A percentile compares a stretch with the other conserved stretches of the same genome.
Evolutionary conservation across 2,113 vertebrate genomes (phyloP).

Genomic region (Manacus vitellinus): DNA sequence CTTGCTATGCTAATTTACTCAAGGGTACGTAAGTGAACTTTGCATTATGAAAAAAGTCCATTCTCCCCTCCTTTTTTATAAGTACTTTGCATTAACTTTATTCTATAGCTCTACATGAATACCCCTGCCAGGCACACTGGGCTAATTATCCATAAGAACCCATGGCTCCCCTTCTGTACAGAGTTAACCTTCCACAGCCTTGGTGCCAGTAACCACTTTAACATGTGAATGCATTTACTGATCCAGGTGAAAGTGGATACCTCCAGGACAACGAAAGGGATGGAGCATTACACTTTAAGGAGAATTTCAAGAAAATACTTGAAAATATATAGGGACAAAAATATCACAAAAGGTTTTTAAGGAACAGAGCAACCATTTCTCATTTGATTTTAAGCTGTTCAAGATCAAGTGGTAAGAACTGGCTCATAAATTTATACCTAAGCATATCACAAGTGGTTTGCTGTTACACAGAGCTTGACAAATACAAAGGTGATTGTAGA

Average conservation of each 20-base stretch:
- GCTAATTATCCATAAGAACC: not conserved
- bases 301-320: not conserved
- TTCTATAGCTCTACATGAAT: not conserved
- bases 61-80: not conserved
- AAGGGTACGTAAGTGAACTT: not conserved
- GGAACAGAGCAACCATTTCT: not conserved
- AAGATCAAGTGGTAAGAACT: not conserved
- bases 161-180: fast-evolving
- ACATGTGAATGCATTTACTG: not conserved
- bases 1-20: not conserved
- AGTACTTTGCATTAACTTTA: not conserved
- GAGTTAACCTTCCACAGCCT: not conserved
- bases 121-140: not conserved
- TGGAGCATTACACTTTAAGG: not conserved
- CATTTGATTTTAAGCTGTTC: not conserved
- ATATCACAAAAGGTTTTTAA: not conserved
- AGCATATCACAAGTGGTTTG: not conserved
- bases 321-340: not conserved
- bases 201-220: not conserved
- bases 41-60: not conserved
- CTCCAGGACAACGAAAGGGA: not conserved
- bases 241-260: not conserved
- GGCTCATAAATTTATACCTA: not conserved
- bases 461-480: not conserved
- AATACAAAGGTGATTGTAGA: not conserved